phyloP scores from a whole-genome alignment of 2,888 invertebrate species.

The Diachrysia chrysitis region DNA sequence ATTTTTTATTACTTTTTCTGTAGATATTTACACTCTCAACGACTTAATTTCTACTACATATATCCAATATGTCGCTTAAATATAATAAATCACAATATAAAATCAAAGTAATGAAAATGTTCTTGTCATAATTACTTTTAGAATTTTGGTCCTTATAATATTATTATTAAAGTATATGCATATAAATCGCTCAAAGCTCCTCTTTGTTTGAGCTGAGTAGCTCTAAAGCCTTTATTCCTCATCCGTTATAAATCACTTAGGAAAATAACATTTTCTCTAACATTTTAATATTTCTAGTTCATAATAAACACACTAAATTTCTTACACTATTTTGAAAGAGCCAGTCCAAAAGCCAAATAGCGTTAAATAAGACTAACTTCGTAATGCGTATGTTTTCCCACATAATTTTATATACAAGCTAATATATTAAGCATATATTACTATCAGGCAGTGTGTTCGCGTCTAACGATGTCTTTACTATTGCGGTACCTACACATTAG shows the following conservation, averaged over 20 bases:
- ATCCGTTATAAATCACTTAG: conserved; percentile 60
- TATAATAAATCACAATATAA: conserved; percentile 82
- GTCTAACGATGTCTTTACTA: conserved; percentile 38
- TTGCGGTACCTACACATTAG: conserved; percentile 49
- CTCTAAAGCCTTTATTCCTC: conserved; percentile 45
- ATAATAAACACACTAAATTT: conserved; percentile 75
- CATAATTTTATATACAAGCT: conserved; percentile 84
- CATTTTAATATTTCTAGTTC: conserved; percentile 66
- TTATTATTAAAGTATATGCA: conserved; percentile 55
- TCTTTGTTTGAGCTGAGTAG: conserved; percentile 40
- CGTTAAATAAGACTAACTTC: conserved; percentile 84
- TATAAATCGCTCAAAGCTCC: conserved; percentile 51
- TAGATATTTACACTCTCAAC: conserved; percentile 81
- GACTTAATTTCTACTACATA: conserved; percentile 73
- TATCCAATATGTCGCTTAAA: conserved; percentile 78
- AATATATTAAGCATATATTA: conserved; percentile 68
- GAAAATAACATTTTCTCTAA: conserved; percentile 66
- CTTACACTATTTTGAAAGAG: conserved; percentile 81
- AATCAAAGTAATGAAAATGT: conserved; percentile 74
- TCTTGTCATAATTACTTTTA: conserved; percentile 68
- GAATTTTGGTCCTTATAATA: conserved; percentile 72
- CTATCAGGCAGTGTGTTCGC: conserved; percentile 52
- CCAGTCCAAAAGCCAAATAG: conserved; percentile 85
- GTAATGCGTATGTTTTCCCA: conserved; percentile 89
- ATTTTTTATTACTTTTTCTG: conserved; percentile 79